Evolutionary conservation across 1,140 invertebrate genomes (phyloP).

Genomic region (Pogonognathellus flavescens): DNA sequence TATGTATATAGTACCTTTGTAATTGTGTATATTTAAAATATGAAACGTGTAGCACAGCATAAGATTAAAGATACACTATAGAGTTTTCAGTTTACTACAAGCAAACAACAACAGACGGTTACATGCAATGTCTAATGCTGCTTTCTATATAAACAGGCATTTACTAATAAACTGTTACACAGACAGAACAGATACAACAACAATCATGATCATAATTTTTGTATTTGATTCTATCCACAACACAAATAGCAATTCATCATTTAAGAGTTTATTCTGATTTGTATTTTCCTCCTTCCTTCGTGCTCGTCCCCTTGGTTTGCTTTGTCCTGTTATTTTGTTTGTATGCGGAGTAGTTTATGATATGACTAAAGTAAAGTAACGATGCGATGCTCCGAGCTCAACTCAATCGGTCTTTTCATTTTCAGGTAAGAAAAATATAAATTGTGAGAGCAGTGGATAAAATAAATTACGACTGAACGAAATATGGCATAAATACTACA

Average conservation of each 20-base stretch:
- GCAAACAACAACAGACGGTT: not conserved
- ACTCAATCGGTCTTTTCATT: constrained; percentile 24
- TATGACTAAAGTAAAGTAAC: constrained; percentile 11
- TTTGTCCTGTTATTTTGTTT: constrained; percentile 43
- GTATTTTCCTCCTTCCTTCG: constrained; percentile 36
- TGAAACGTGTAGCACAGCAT: no score
- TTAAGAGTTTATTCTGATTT: constrained; percentile 37
- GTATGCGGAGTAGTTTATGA: not conserved
- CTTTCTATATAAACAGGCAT: not conserved
- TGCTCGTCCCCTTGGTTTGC: constrained; percentile 33
- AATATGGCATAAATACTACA: constrained; percentile 15
- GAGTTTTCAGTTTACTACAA: not conserved
- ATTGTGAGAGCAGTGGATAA: constrained; percentile 34
- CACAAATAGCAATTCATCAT: constrained; percentile 50
- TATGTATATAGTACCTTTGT: no score
- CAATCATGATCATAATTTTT: constrained; percentile 15
- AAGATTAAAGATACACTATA: no score
- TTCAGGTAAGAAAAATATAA: constrained; percentile 39
- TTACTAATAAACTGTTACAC: not conserved
- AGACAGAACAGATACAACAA: not conserved
- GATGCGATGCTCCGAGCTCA: not conserved
- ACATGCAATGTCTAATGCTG: not conserved
- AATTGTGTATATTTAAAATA: no score
- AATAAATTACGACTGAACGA: constrained; percentile 19
- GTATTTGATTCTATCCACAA: constrained; percentile 10